These are phyloP conservation scores for Smutsia temminckii DNA, from an alignment of 2,797 vertebrate genomes.

Conservation along the genomic window DNA sequence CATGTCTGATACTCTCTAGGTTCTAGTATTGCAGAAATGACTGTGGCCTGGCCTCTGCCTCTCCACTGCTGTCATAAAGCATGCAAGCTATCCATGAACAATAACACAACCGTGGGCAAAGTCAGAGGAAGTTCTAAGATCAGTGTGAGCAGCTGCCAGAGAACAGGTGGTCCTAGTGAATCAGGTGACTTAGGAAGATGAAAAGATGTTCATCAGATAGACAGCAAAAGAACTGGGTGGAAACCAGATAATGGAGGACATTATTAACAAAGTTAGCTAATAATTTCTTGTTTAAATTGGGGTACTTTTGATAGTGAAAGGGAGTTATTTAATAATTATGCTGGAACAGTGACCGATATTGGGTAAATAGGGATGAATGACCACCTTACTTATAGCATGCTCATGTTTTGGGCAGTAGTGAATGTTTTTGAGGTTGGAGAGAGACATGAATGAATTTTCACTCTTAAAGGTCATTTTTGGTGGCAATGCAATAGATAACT, in stretches of 20 bases:
- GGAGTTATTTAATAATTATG: constrained; percentile 17
- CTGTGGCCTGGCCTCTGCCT: background rate
- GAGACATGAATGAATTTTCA: background rate
- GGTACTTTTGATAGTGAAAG: background rate
- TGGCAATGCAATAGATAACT: background rate
- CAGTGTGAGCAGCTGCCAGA: background rate
- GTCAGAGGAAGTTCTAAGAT: background rate
- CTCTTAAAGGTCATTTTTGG: background rate
- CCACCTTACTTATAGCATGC: background rate
- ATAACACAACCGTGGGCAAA: background rate
- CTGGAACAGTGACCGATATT: background rate
- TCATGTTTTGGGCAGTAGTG: background rate
- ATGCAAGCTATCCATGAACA: background rate
- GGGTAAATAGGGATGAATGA: background rate
- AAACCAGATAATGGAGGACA: background rate
- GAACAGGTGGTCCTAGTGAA: background rate
- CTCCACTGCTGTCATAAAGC: background rate
- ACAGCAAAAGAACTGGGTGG: background rate
- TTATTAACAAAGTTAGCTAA: background rate
- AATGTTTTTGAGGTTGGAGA: background rate
- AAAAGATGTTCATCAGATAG: background rate
- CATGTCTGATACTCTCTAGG: background rate
- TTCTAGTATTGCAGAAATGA: background rate
- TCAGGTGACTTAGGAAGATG: background rate
- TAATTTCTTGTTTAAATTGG: background rate